Evolutionary conservation across 2,888 invertebrate genomes (phyloP).

Genomic region (Hedychridium roseum): DNA sequence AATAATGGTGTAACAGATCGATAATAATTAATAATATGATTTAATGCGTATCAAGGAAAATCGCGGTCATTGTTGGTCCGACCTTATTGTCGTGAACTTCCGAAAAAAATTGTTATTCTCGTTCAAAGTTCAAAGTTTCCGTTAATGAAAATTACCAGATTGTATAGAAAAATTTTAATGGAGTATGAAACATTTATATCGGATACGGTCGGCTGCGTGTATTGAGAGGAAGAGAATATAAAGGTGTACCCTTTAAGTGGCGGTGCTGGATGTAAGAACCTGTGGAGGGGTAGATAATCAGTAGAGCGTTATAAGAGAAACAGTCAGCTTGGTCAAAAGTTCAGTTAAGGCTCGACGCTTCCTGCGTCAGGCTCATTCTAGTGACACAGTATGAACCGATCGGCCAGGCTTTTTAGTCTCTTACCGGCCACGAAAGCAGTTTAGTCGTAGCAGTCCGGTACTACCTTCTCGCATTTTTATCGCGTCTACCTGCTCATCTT

Average conservation of each 20-base stretch:
- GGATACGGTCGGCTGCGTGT: not conserved
- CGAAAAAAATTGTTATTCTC: too few relatives aligned
- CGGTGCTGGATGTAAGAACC: too few relatives aligned
- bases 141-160: not conserved
- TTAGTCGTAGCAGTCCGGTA: not conserved
- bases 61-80: too few relatives aligned
- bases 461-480: not conserved
- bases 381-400: slow-evolving; percentile 46
- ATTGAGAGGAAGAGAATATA: slow-evolving; percentile 27
- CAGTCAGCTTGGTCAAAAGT: slow-evolving; percentile 42
- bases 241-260: slow-evolving; percentile 20
- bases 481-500: not conserved
- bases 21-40: too few relatives aligned
- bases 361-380: slow-evolving; percentile 17
- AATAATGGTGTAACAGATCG: too few relatives aligned
- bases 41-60: too few relatives aligned
- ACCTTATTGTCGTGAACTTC: too few relatives aligned
- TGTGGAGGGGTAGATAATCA: too few relatives aligned
- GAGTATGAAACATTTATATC: not conserved
- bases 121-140: not conserved
- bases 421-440: not conserved
- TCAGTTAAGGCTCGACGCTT: slow-evolving; percentile 47
- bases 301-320: slow-evolving; percentile 39
- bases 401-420: slow-evolving; percentile 22
- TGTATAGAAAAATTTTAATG: not conserved